These are phyloP conservation scores for Parauchenoglanis punctatus DNA, from an alignment of 2,797 vertebrate species.

Conservation along the genomic window DNA sequence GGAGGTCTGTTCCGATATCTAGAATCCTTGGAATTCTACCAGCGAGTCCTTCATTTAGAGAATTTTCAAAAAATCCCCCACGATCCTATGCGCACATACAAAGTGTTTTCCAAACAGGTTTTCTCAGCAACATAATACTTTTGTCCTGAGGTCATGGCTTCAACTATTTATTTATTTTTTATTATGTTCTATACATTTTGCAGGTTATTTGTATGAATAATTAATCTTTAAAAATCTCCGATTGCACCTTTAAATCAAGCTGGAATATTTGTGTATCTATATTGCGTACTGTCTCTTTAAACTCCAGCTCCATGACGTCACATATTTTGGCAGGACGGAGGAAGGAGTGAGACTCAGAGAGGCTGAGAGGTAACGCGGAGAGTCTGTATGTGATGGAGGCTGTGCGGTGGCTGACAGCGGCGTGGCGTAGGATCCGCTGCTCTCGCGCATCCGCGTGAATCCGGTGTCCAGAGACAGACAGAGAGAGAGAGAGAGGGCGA, in stretches of 20 bases:
- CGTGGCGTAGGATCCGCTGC: conserved; percentile 31
- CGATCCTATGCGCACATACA: too few species aligned
- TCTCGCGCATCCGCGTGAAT: conserved; percentile 27
- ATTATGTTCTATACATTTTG: background rate
- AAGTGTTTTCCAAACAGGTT: background rate
- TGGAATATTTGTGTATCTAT: background rate
- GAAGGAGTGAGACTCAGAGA: conserved; percentile 29
- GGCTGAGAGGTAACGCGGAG: conserved; percentile 41
- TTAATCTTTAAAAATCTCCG: background rate
- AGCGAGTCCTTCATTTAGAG: too few species aligned
- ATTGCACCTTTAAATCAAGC: background rate
- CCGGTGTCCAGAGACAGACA: background rate
- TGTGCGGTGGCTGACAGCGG: conserved; percentile 31
- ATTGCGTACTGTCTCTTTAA: conserved; percentile 71
- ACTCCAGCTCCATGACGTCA: conserved; percentile 72
- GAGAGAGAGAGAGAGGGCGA: conserved; percentile 15
- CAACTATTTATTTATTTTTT: too few species aligned
- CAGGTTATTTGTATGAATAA: background rate
- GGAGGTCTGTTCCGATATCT: too few species aligned
- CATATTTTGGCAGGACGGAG: conserved; percentile 57
- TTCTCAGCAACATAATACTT: background rate
- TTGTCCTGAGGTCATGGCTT: background rate
- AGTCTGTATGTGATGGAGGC: conserved; percentile 52
- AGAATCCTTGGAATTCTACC: too few species aligned
- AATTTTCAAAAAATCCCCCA: too few species aligned